These are phyloP conservation scores for Acinonyx jubatus DNA, from an alignment of 2,113 vertebrate genomes.

Conservation along the genomic window DNA sequence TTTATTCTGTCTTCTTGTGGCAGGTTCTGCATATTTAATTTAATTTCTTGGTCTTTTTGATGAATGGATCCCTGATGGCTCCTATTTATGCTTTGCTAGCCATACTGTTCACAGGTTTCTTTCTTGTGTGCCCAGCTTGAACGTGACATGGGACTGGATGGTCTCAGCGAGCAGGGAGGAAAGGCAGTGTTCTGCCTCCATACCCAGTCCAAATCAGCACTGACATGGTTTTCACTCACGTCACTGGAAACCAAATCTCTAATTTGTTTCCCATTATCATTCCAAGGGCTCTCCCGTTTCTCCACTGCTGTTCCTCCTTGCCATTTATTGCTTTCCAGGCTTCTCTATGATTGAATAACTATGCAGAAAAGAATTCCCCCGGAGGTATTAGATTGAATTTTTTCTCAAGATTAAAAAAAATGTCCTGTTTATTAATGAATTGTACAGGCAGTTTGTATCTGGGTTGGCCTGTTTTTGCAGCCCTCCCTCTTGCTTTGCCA, in stretches of 20 bases:
- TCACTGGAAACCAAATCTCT: slow-evolving; percentile 27
- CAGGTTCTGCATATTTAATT: slow-evolving; percentile 49
- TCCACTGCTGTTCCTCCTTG: background rate
- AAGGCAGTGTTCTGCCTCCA: background rate
- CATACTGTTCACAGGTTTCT: background rate
- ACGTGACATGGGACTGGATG: background rate
- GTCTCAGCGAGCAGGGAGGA: background rate
- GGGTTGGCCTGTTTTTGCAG: background rate
- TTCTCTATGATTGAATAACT: slow-evolving; percentile 41
- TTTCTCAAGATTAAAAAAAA: slow-evolving; percentile 48
- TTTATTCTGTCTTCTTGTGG: background rate
- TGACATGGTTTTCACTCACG: background rate
- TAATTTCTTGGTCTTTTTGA: background rate
- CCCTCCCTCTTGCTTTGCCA: slow-evolving; percentile 11
- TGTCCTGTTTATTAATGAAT: slow-evolving; percentile 1
- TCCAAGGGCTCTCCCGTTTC: background rate
- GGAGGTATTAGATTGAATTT: background rate
- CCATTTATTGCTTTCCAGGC: slow-evolving; percentile 16
- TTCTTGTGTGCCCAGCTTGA: background rate
- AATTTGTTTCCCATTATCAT: background rate
- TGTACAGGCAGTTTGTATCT: background rate
- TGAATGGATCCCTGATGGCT: slow-evolving; percentile 10
- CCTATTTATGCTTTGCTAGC: background rate
- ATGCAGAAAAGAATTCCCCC: background rate
- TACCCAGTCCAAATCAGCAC: background rate